Evolutionary conservation across 1,140 invertebrate species (phyloP), one percentile per base, ranked within the genome.

Genomic region (Pseudobourletiella spinata): DNA sequence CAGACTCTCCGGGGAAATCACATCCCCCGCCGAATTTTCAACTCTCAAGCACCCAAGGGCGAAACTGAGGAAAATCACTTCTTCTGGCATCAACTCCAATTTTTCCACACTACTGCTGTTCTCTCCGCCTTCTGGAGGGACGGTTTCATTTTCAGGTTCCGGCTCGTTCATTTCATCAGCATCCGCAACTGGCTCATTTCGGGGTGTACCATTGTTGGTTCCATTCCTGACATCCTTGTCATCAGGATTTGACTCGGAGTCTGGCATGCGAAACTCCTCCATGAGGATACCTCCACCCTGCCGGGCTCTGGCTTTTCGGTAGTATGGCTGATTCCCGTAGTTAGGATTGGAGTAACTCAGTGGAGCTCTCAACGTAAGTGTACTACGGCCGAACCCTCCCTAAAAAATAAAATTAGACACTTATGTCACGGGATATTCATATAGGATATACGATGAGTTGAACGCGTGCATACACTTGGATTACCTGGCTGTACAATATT

Each of bases 1-100:
- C 3, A 64, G 15, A 3, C 56, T 28, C 16, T 20, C 16, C 30
- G 59, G 64, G 26, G 30, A 44, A 14, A 70, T 4, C 3, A 35
- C 30, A 15, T 67, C 51, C 15, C 59, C 59, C 1, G 18, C 3
- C 20, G 26, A 1, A n/a, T 51, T 52, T 22, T 66, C 46, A 39
- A 70, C 64, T 15, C 55, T 58, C 11, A 70, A 28, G 51, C 68
- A 70, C 0, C 68, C 68, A 28, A 67, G 61, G 11, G 42, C 68
- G 50, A 70, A 70, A 35, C 44, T 65, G 14, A 70, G 35, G 42
- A 70, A 70, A 11, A 70, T 70, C 0, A 59, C 68, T 70, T 70
- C 68, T 57, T 70, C 65, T 2, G 68, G 60, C 24, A 70, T 44
- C 4, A 70, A 57, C 11, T 24, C 25, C 20, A 8, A 32, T 35